phyloP scores from a whole-genome alignment of 2,113 vertebrate species.

The Castor canadensis region DNA sequence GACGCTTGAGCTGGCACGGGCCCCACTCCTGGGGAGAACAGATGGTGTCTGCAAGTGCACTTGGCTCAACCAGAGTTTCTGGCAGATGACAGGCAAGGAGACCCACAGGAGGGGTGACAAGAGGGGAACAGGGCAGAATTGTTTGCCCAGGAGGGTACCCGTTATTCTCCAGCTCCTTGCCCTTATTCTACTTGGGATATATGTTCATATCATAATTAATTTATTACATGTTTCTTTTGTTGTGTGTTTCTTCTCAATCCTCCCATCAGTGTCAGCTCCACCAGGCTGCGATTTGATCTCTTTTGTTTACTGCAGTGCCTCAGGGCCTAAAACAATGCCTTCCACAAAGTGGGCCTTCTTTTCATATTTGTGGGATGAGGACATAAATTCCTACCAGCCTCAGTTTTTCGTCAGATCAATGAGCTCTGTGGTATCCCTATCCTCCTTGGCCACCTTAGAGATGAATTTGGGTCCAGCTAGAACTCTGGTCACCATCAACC shows the following conservation, averaged over 20 bases:
- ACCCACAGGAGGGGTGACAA: background rate
- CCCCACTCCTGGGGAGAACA: constrained; percentile 46
- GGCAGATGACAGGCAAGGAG: constrained; percentile 22
- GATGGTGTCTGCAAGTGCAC: constrained; percentile 58
- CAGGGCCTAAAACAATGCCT: background rate
- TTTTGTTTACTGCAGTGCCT: constrained; percentile 23
- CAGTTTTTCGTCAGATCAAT: background rate
- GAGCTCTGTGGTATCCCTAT: background rate
- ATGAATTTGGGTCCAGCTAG: background rate
- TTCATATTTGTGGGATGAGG: background rate
- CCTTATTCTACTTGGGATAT: background rate
- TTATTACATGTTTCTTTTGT: background rate
- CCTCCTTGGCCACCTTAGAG: background rate
- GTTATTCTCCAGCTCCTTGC: background rate
- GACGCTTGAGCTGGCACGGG: constrained; percentile 50
- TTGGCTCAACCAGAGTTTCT: constrained; percentile 51
- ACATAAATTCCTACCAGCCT: background rate
- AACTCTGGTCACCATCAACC: background rate
- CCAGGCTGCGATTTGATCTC: background rate
- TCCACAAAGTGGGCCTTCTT: background rate
- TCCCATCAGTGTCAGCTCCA: background rate
- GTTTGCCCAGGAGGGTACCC: background rate
- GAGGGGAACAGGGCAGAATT: background rate
- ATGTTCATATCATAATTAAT: background rate
- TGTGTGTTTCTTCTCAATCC: background rate